These are phyloP conservation scores for Noctua pronuba DNA, from an alignment of 2,888 invertebrate species.

Conservation along the genomic window DNA sequence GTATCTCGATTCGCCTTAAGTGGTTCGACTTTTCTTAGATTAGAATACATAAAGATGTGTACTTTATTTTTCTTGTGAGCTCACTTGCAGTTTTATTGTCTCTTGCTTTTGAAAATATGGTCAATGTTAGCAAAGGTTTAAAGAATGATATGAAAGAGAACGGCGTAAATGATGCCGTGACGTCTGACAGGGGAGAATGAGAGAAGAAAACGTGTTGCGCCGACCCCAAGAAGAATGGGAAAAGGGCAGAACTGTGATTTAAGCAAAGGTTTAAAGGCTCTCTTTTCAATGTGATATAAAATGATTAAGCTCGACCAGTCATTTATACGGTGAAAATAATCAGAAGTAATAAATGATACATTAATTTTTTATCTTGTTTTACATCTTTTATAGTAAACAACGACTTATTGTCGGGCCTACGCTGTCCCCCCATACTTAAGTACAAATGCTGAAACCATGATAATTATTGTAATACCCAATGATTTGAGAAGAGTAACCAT, in stretches of 20 bases:
- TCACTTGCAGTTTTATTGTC: conserved; percentile 35
- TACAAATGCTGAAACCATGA: no score
- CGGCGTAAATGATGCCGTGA: no score
- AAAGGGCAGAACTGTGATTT: no score
- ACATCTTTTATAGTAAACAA: no score
- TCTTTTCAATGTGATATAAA: background rate
- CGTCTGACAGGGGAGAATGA: no score
- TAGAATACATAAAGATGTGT: conserved; percentile 75
- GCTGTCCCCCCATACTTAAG: no score
- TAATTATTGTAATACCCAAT: no score
- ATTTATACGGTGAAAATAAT: background rate
- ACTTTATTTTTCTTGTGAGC: conserved; percentile 55
- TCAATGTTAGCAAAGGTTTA: background rate
- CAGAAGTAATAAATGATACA: background rate
- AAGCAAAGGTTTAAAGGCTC: no score
- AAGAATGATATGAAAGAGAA: background rate
- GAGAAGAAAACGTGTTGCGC: no score
- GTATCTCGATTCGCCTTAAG: conserved; percentile 86
- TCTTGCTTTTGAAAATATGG: conserved; percentile 33
- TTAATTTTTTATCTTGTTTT: no score
- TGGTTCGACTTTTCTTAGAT: conserved; percentile 88
- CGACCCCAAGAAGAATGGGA: background rate
- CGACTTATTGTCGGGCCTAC: no score
- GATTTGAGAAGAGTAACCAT: no score
- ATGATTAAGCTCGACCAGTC: background rate